phyloP scores from a whole-genome alignment of 2,113 vertebrate species.

The Phrynocephalus versicolor region DNA sequence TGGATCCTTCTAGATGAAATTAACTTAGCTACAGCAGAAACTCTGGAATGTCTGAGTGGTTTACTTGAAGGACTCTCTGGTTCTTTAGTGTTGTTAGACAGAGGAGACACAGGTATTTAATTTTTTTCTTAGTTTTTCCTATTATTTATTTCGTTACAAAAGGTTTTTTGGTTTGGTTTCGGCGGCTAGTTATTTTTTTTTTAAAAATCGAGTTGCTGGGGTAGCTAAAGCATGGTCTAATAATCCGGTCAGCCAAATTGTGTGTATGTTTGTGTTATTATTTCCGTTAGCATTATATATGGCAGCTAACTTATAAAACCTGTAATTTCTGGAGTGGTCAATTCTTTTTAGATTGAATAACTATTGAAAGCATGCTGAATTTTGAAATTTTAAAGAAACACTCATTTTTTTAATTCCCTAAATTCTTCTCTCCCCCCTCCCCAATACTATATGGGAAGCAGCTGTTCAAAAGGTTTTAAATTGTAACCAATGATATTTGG shows the following conservation, averaged over 20 bases:
- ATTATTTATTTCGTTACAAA: not conserved
- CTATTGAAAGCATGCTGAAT: not conserved
- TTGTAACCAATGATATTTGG: not conserved
- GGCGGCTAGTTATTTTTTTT: fast-evolving
- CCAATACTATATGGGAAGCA: not conserved
- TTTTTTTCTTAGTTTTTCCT: not conserved
- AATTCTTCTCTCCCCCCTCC: too few species aligned
- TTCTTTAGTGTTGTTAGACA: constrained; percentile 91
- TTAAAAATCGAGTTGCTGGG: not conserved
- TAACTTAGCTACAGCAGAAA: constrained; percentile 94
- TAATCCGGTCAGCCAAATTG: not conserved
- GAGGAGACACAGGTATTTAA: constrained; percentile 90
- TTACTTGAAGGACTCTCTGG: constrained; percentile 90
- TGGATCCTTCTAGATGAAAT: constrained; percentile 98
- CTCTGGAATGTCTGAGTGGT: constrained; percentile 93
- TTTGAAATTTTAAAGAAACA: not conserved
- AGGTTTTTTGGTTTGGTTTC: too few species aligned
- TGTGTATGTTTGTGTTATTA: not conserved
- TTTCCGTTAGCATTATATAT: not conserved
- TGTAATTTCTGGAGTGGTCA: not conserved
- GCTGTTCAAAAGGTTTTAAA: not conserved
- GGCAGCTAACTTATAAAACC: not conserved
- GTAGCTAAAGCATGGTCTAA: not conserved
- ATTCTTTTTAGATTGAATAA: not conserved
- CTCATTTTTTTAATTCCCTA: not conserved